A percentile compares a stretch with the other conserved stretches of the same genome.
phyloP scores from a whole-genome alignment of 2,797 vertebrate species.

The Trematomus bernacchii region DNA sequence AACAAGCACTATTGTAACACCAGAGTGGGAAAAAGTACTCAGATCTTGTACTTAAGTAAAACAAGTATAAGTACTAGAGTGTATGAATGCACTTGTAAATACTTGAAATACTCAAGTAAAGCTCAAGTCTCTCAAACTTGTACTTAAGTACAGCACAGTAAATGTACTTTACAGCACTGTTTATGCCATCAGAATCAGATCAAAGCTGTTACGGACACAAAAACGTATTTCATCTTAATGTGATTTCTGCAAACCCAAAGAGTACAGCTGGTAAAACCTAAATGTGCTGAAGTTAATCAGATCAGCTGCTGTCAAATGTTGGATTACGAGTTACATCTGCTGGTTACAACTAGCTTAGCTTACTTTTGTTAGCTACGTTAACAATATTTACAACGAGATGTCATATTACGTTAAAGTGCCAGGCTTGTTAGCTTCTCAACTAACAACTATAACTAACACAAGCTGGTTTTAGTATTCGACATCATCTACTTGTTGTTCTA shows the following conservation, averaged over 20 bases:
- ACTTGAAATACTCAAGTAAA: too few relatives aligned
- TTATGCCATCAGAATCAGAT: not conserved
- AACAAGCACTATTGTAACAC: too few relatives aligned
- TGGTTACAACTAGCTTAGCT: not conserved
- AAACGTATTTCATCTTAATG: accelerated
- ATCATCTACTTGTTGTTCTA: too few relatives aligned
- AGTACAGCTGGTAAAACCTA: not conserved
- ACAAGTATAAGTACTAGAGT: too few relatives aligned
- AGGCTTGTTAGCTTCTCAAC: accelerated
- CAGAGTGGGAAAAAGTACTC: too few relatives aligned
- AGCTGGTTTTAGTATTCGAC: accelerated
- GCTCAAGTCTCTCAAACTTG: too few relatives aligned
- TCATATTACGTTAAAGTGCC: too few relatives aligned
- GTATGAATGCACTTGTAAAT: too few relatives aligned
- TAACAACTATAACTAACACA: not conserved
- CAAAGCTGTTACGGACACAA: not conserved
- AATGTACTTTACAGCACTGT: too few relatives aligned
- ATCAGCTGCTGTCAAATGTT: constrained; percentile 13
- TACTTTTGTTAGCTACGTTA: not conserved
- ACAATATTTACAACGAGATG: not conserved
- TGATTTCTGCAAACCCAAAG: not conserved
- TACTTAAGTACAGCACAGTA: too few relatives aligned
- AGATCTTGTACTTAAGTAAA: too few relatives aligned
- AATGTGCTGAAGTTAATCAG: not conserved
- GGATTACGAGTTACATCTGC: not conserved